Evolutionary conservation across 2,797 vertebrate species (phyloP), one percentile per base, ranked within the genome.

Genomic region (Myotis pilosus): DNA sequence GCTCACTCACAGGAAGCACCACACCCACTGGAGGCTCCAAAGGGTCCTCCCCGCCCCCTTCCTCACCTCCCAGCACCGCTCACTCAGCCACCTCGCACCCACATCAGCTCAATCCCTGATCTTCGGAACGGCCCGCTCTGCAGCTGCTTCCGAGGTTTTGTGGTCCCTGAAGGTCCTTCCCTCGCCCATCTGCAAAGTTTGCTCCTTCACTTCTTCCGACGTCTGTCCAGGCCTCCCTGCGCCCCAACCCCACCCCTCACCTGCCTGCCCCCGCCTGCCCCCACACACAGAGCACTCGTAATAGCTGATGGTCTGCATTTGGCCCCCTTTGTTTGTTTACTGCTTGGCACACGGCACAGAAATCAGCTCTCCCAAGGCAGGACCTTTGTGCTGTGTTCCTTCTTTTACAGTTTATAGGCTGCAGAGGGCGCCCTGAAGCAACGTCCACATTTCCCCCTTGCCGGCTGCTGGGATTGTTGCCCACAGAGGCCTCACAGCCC

Each of bases 341-440:
- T 75, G 3, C 36, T 76, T 87, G 38, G 62, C 44, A 94, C 36
- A 51, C 64, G 64, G 82, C 25, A 16, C 5, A 75, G 60, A 72
- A 89, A 62, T 11, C 62, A 62, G 4, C 36, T 87, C 53, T 25
- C 10, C 4, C 49, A 69, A 16, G 66, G 19, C 28, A 79, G 5
- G 7, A 3, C 28, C 30, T 85, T 30, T 69, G 28, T 41, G 19
- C 33, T 83, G 74, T 38, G 22, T 25, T 28, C 5, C 7, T 53
- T 71, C 20, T 36, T 89, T 60, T 12, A 62, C 19, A 33, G 83
- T 30, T 92, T 38, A 33, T 11, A 62, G 68, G 22, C n/a, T 19
- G 13, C 51, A 38, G 3, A 19, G 38, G 19, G 47, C 53, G 33
- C 28, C 8, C 1, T 8, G 22, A 7, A 22, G 8, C 22, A 53